Evolutionary conservation across 2,888 invertebrate species (phyloP), one percentile per base, ranked within the genome.

Genomic region (Temnothorax ravouxi): DNA sequence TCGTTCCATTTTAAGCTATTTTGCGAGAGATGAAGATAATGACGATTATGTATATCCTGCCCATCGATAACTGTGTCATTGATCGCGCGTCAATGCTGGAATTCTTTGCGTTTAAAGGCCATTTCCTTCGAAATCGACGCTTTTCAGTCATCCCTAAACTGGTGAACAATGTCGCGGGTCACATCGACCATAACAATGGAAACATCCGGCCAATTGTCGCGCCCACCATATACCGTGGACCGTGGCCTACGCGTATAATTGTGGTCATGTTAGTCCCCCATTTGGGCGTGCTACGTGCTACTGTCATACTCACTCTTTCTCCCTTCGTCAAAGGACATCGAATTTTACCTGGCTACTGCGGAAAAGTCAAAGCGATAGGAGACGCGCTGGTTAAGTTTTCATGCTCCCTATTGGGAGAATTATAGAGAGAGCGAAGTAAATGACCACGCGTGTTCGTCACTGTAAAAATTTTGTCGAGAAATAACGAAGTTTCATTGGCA

Each of bases 171-270:
- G 86, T 87, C 75, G 75, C 50, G 82, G 84, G 81, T 85, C 84
- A 61, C 72, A 74, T 84, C 86, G 72, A 81, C 85, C 82, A 38
- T 85, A 84, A 92, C 93, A 93, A 93, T 93, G 91, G 92, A 94
- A 94, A 95, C 94, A 94, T 94, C 95, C 95, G 95, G 94, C 94
- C 94, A 94, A 95, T 95, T 94, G 94, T 94, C 93, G 93, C 92
- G 91, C 92, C 91, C 72, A 83, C 89, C 75, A 54, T 67, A 47
- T 50, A 88, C 86, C 88, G 86, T 88, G 83, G 79, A 84, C 88
- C 87, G 80, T 86, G 59, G 90, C 90, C 90, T 71, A 67, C 69
- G 82, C 89, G 86, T 89, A 89, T 92, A 91, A 92, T 92, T 92
- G 92, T 93, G 92, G 92, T 90, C 87, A 88, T 90, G 91, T 92